Base-by-base conservation (phyloP, 2,113 vertebrate genomes). In the Hippocampus barbouri region DNA sequence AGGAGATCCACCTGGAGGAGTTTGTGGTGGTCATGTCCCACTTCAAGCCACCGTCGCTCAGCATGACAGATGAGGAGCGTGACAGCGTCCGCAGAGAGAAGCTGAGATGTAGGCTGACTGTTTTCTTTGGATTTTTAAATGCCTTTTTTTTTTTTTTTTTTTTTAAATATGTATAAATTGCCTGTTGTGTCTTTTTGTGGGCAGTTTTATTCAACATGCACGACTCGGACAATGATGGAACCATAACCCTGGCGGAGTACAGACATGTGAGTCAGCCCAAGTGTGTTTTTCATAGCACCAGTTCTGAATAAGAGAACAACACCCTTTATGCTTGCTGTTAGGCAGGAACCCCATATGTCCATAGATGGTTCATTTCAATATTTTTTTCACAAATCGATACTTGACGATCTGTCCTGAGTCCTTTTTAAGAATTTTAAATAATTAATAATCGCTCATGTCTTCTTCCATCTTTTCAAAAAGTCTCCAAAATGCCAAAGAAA, bases 191-290 rank as follows among this genome's bases (percentile, higher is more conserved):
- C 62, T 84, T 60, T 71, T 60, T 71, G 66, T 69, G 74, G 23
- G 20, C 87, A 98, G 97, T 99, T 90, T 91, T 98, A 66, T 98
- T 98, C 88, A 96, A 97, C 85, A 99, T 99, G 97, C 97, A 98
- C 0, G 97, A 99, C 88, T 94, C 94, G 0, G 95, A 99, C 92
- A 95, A 94, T 0, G 95, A 99, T 0, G 97, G 97, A 60, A 96
- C 94, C 66, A 98, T 99, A 88, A 97, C 95, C 0, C 91, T 98
- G 80, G 93, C 96, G 75, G 97, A 99, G 66, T 98, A 98, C 87
- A 92, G 95, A 95, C 95, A 96, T 73, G 97, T 99, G 94, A 94
- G 47, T 72, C 70, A 20, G 8, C 5, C 20, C 49, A 11, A 56
- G 21, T 56, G 16, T 23, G 1, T 23, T 56, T 56, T 12, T 10